These are phyloP conservation scores for Mallotus villosus DNA, from an alignment of 2,797 vertebrate genomes.

Conservation along the genomic window DNA sequence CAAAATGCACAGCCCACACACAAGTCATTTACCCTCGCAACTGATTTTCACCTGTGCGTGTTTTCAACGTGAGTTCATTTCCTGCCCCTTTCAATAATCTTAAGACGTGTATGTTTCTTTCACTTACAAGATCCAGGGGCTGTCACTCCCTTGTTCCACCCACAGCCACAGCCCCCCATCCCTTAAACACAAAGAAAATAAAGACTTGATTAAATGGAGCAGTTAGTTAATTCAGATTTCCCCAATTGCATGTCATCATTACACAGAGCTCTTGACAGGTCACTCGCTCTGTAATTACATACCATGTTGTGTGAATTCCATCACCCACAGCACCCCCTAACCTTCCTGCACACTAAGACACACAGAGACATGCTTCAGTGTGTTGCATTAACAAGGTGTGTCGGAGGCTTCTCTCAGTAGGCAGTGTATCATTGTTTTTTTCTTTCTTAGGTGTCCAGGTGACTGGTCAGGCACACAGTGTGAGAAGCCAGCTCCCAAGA, in stretches of 20 bases:
- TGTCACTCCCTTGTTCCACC: conserved; percentile 5
- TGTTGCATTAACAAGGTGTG: neutral
- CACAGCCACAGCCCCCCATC: neutral
- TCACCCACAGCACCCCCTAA: neutral
- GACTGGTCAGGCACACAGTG: conserved; percentile 88
- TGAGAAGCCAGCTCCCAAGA: conserved; percentile 83
- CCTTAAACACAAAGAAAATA: too few relatives aligned
- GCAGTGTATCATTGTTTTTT: conserved; percentile 34
- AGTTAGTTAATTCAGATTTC: conserved; percentile 14
- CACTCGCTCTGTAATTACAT: conserved; percentile 8
- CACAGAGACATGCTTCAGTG: conserved; percentile 9
- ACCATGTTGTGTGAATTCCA: neutral
- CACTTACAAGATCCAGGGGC: neutral
- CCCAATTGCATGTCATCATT: conserved; percentile 13
- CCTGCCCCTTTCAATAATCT: neutral
- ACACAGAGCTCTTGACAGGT: conserved; percentile 15
- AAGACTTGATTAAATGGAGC: conserved; percentile 15
- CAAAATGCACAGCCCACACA: neutral
- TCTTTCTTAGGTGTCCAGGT: conserved; percentile 79
- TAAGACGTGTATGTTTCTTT: neutral
- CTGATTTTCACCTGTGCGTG: neutral
- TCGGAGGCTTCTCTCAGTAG: neutral
- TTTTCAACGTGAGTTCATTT: neutral
- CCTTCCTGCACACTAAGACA: neutral
- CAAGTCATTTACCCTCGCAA: neutral